Conservation (phyloP, 2,113 vertebrate species). For the Cochlearius cochlearius region DNA sequence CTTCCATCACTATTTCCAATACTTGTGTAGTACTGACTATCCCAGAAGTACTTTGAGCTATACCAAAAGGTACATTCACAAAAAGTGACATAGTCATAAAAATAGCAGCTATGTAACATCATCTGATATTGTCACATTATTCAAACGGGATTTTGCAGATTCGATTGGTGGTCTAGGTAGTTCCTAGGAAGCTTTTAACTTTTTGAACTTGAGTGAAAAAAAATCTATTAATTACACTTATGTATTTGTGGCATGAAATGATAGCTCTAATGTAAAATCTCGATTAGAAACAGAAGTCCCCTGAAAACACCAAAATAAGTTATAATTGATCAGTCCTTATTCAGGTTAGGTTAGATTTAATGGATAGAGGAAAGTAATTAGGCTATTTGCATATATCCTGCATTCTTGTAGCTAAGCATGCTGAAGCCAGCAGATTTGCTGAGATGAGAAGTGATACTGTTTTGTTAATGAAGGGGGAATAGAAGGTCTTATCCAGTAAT, state of each 20-base stretch:
- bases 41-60: neutral
- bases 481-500: neutral
- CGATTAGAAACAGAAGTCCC: neutral
- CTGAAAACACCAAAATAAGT: neutral
- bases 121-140: neutral
- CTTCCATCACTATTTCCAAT: neutral
- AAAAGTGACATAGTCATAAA: neutral
- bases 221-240: neutral
- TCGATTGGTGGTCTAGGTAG: neutral
- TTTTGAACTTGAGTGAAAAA: neutral
- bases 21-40: neutral
- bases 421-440: neutral
- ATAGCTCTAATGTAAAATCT: neutral
- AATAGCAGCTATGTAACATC: neutral
- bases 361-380: neutral
- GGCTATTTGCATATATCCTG: neutral
- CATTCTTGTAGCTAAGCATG: neutral
- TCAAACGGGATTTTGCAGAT: neutral
- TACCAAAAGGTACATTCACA: neutral
- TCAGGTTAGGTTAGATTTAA: neutral
- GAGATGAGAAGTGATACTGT: rapidly evolving
- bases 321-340: neutral
- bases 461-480: neutral
- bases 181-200: neutral
- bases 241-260: neutral